Percentiles rank a stretch among this genome's conserved stretches.
Conservation (phyloP, 2,888 invertebrate species). For the Sipha maydis region DNA sequence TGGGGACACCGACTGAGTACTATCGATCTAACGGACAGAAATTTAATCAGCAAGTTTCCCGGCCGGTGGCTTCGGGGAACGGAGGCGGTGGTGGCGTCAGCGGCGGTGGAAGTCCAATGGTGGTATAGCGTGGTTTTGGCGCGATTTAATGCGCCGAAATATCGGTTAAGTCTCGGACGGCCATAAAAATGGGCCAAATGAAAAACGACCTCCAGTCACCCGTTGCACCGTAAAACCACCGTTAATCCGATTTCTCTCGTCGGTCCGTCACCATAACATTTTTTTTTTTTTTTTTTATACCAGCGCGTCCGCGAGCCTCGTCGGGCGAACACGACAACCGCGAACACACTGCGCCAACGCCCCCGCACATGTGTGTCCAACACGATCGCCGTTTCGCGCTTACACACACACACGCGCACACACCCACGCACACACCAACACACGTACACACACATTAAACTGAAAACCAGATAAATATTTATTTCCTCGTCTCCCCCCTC, state of each 20-base stretch:
- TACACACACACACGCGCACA: too few relatives aligned
- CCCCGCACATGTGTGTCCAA: conserved; percentile 1
- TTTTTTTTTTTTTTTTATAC: conserved; percentile 35
- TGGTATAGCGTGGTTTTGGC: conserved; percentile 31
- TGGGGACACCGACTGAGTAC: background rate
- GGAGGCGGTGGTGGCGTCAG: background rate
- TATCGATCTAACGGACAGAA: conserved; percentile 55
- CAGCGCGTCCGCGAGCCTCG: background rate
- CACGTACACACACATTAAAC: background rate
- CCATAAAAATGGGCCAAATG: conserved; percentile 59
- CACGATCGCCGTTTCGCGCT: background rate
- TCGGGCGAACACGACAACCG: background rate
- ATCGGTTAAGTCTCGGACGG: conserved; percentile 57
- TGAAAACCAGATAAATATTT: conserved; percentile 41
- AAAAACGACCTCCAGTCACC: conserved; percentile 51
- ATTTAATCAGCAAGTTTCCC: conserved; percentile 58
- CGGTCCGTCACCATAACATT: conserved; percentile 47
- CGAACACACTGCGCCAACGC: background rate
- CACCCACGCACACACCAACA: too few relatives aligned
- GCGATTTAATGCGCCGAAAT: conserved; percentile 59
- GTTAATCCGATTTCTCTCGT: conserved; percentile 60
- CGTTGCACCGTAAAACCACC: background rate
- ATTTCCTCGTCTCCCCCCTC: background rate
- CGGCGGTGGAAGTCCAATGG: conserved; percentile 13
- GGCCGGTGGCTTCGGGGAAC: background rate